Evolutionary conservation across 2,113 vertebrate species (phyloP).

Genomic region (Elephantulus edwardii): DNA sequence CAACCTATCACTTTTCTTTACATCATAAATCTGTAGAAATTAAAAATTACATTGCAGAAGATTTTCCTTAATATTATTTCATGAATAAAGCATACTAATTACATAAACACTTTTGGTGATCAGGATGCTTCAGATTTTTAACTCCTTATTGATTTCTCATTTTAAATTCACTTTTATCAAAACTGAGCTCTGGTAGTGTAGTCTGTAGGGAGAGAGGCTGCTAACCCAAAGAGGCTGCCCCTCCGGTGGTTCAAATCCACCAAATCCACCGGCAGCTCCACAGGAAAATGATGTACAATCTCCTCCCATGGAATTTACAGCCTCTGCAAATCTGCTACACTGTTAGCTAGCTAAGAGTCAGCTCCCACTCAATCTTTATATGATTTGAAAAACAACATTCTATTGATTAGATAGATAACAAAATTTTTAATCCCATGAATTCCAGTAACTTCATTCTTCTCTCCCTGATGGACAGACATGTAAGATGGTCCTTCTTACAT

Average conservation of each 20-base stretch:
- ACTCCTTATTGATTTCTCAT: constrained; percentile 1
- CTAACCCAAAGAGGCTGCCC: too few species aligned
- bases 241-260: too few species aligned
- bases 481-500: neutral
- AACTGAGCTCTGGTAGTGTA: too few species aligned
- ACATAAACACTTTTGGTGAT: neutral
- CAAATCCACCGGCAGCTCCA: too few species aligned
- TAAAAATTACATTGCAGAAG: constrained; percentile 43
- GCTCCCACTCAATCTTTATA: too few species aligned
- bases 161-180: neutral
- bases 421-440: too few species aligned
- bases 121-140: neutral
- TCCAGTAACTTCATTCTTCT: neutral
- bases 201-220: too few species aligned
- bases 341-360: too few species aligned
- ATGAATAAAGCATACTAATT: neutral
- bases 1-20: constrained; percentile 56
- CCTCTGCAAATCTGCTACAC: too few species aligned
- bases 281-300: too few species aligned
- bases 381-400: neutral
- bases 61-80: constrained; percentile 19
- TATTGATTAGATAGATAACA: neutral
- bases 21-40: constrained; percentile 60
- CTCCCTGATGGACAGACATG: too few species aligned
- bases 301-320: too few species aligned